phyloP scores from a whole-genome alignment of 2,888 invertebrate species.

The Loripinus fragilis region DNA sequence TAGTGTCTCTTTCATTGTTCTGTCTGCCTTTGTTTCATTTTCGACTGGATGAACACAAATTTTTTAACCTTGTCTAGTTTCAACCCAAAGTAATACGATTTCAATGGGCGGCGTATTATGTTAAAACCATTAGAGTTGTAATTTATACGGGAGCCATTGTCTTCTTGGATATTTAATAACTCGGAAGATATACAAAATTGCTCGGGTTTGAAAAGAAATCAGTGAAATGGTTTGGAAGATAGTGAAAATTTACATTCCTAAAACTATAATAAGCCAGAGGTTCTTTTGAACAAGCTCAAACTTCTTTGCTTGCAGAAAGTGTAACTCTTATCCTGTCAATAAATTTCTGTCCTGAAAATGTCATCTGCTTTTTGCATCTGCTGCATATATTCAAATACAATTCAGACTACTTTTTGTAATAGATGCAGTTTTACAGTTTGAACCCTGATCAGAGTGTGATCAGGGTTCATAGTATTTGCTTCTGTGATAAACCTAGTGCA shows the following conservation, averaged over 20 bases:
- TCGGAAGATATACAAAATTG: conserved; percentile 9
- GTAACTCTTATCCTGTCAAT: too few relatives aligned
- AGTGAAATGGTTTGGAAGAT: conserved; percentile 1
- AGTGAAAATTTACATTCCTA: conserved; percentile 10
- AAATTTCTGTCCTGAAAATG: too few relatives aligned
- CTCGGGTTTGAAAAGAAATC: not conserved
- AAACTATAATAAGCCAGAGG: not conserved
- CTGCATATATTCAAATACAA: too few relatives aligned
- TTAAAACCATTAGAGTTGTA: not conserved
- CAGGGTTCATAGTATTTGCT: too few relatives aligned
- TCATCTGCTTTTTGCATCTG: too few relatives aligned
- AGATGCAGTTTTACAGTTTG: too few relatives aligned
- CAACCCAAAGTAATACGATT: not conserved
- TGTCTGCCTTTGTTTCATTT: not conserved
- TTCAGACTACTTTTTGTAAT: too few relatives aligned
- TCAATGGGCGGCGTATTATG: not conserved
- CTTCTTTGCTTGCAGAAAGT: too few relatives aligned
- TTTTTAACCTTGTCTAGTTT: not conserved
- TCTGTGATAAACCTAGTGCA: too few relatives aligned
- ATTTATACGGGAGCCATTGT: not conserved
- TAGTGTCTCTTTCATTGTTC: conserved; percentile 5
- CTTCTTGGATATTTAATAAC: conserved; percentile 4
- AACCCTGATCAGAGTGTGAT: too few relatives aligned
- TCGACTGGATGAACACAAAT: not conserved
- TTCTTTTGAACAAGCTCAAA: not conserved